A percentile compares a stretch with the other conserved stretches of the same genome.
These are phyloP conservation scores for Myotis brandtii DNA, from an alignment of 2,113 vertebrate species.

Conservation along the genomic window DNA sequence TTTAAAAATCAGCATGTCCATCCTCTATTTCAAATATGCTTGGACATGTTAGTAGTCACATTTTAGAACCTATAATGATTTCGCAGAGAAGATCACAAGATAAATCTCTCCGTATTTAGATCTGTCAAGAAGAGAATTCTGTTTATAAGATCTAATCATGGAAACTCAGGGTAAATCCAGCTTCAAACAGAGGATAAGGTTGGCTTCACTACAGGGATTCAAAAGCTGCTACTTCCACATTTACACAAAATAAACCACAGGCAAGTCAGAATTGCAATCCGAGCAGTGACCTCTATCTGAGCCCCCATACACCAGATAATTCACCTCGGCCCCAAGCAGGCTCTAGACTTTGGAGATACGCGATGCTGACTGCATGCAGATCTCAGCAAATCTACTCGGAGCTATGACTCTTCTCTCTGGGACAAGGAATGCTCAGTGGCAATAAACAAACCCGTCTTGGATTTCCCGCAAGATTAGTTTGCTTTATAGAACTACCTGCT, in stretches of 20 bases:
- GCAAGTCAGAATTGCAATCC: slow-evolving; percentile 75
- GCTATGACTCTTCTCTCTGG: neutral
- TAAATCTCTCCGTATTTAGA: slow-evolving; percentile 63
- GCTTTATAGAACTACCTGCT: neutral
- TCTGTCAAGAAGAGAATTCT: slow-evolving; percentile 59
- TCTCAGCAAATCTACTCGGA: slow-evolving; percentile 25
- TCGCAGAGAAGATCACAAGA: slow-evolving; percentile 17
- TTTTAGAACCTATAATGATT: neutral
- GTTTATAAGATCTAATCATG: slow-evolving; percentile 72
- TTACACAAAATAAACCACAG: slow-evolving; percentile 79
- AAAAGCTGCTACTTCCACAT: slow-evolving; percentile 74
- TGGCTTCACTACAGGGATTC: slow-evolving; percentile 73
- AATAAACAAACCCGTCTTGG: slow-evolving; percentile 40
- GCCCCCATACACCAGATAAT: slow-evolving; percentile 78
- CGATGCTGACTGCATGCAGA: slow-evolving; percentile 52
- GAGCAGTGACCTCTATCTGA: slow-evolving; percentile 80
- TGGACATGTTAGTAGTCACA: slow-evolving; percentile 25
- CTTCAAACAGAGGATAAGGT: slow-evolving; percentile 77
- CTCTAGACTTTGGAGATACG: slow-evolving; percentile 27
- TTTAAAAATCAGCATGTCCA: neutral
- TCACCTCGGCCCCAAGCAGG: slow-evolving; percentile 75
- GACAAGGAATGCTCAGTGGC: slow-evolving; percentile 6
- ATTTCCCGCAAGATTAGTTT: slow-evolving; percentile 50
- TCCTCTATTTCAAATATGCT: neutral
- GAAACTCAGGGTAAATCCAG: slow-evolving; percentile 73